Evolutionary conservation across 2,113 vertebrate species (phyloP), one percentile per base, ranked within the genome.

Genomic region (Channa argus): DNA sequence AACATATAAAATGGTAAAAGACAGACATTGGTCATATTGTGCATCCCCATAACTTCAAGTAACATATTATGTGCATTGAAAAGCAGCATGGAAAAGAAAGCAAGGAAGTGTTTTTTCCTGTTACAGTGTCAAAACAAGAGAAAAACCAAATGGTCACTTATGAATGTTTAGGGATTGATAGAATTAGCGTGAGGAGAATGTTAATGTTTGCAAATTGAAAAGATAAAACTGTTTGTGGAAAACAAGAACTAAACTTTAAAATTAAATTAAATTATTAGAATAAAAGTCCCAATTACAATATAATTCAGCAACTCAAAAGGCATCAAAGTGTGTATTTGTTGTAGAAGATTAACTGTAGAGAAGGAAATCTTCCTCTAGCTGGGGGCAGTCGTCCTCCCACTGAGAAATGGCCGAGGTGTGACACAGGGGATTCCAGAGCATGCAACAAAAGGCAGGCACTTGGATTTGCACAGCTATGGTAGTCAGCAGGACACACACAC

Each of bases 371-470:
- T 74, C 81, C 85, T 79, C 77, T 77, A 63, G 64, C 74, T 64
- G 58, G 65, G 71, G 86, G 78, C 59, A 63, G 63, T 8, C 36
- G 64, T 55, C 38, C 55, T 84, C 84, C 85, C 14, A 12, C 82
- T 82, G 89, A 84, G 83, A 88, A 90, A 71, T 49, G 72, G 71
- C 77, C 58, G 76, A 90, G 84, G 84, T 88, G 90, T 88, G 88
- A 90, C 79, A 53, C 82, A 89, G 88, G 82, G 76, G 84, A 90
- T 91, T 91, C 88, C 85, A 90, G 84, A 85, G 64, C 83, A 55
- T 41, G 60, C 85, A 89, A 92, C 93, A 93, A 94, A 94, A 92
- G 92, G 89, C 88, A 88, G 63, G 69, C 66, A 72, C 88, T 92
- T 92, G 89, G 88, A 92, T 89, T 90, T 70, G 82, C 84, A 86